Conservation (phyloP, 1,140 invertebrate genomes). For the Gerris buenoi region DNA sequence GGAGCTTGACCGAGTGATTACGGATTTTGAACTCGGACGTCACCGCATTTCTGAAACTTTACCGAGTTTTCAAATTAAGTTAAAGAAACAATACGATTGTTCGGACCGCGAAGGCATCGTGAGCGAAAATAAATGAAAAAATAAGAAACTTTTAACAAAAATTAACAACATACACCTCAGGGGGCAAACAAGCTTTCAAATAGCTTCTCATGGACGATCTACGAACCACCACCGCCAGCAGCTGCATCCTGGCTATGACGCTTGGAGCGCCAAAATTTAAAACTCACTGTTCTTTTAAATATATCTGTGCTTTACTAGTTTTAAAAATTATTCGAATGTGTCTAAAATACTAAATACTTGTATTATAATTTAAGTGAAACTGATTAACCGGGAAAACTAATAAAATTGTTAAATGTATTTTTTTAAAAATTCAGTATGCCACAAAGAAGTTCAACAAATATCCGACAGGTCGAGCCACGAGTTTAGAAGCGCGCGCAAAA, state of each 20-base stretch:
- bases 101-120: background rate
- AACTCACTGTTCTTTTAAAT: too few species aligned
- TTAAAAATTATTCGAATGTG: too few species aligned
- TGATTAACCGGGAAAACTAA: too few species aligned
- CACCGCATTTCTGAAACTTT: background rate
- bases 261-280: constrained; percentile 7
- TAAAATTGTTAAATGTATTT: background rate
- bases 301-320: too few species aligned
- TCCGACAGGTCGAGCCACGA: background rate
- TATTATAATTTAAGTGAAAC: too few species aligned
- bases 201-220: constrained; percentile 9
- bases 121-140: background rate
- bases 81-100: background rate
- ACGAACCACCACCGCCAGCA: constrained; percentile 6
- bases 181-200: constrained; percentile 13
- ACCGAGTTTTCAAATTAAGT: background rate
- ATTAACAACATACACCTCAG: constrained; percentile 3
- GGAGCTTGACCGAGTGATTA: background rate
- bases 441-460: background rate
- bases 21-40: background rate
- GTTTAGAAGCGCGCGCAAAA: background rate
- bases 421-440: background rate
- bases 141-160: background rate
- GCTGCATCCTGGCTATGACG: constrained; percentile 6
- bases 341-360: too few species aligned